These are phyloP conservation scores for Aethina tumida DNA, from an alignment of 1,140 invertebrate species.

Conservation along the genomic window DNA sequence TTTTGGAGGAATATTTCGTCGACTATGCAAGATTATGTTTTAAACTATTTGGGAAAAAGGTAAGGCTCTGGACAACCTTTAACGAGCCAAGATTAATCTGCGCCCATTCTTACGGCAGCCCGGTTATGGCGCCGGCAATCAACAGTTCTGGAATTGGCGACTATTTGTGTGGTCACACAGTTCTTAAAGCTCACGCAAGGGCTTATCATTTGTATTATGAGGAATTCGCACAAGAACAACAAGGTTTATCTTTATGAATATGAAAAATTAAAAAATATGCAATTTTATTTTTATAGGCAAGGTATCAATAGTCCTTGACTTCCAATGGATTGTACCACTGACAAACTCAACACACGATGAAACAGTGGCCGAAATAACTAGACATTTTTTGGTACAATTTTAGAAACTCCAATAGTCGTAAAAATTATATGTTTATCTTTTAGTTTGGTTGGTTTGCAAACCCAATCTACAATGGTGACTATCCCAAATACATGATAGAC, in stretches of 20 bases:
- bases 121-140: slow-evolving; percentile 6
- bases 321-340: slow-evolving; percentile 37
- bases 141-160: slow-evolving; percentile 38
- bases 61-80: slow-evolving; percentile 43
- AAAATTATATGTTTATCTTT: slow-evolving; percentile 38
- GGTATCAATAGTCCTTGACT: slow-evolving; percentile 43
- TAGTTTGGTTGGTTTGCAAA: slow-evolving; percentile 51
- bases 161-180: slow-evolving; percentile 46
- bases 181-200: slow-evolving; percentile 43
- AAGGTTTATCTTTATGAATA: slow-evolving; percentile 5
- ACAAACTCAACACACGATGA: slow-evolving; percentile 34
- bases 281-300: slow-evolving; percentile 36
- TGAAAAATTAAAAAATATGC: background rate
- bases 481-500: slow-evolving; percentile 50
- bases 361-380: slow-evolving; percentile 38
- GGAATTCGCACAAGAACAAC: slow-evolving; percentile 29
- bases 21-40: slow-evolving; percentile 29
- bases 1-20: slow-evolving; percentile 27
- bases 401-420: slow-evolving; percentile 39
- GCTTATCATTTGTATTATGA: slow-evolving; percentile 44
- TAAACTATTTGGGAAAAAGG: slow-evolving; percentile 20
- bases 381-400: slow-evolving; percentile 36
- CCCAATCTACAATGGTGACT: slow-evolving; percentile 56
- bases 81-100: slow-evolving; percentile 38
- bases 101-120: slow-evolving; percentile 7